phyloP scores from a whole-genome alignment of 2,113 vertebrate species.

The Zeus faber region DNA sequence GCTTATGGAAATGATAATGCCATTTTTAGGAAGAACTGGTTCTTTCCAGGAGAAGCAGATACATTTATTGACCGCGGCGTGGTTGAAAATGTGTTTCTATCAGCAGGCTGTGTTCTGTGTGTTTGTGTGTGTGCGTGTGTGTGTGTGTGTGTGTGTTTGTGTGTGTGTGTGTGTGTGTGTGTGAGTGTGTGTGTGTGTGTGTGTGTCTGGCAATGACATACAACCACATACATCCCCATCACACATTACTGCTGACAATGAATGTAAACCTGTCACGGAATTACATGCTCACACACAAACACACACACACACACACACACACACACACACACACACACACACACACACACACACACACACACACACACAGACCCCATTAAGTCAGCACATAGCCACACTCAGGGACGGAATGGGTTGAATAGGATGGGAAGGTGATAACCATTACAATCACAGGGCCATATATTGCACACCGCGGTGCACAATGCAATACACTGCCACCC shows the following conservation, averaged over 20 bases:
- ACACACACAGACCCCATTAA: conserved; percentile 25
- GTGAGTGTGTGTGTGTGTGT: not conserved
- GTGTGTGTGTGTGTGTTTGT: conserved; percentile 9
- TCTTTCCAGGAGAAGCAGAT: too few species aligned
- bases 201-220: conserved; percentile 39
- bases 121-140: too few species aligned
- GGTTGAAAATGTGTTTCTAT: too few species aligned
- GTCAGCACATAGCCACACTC: conserved; percentile 32
- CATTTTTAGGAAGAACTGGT: too few species aligned
- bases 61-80: too few species aligned
- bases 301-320: conserved; percentile 12
- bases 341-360: too few species aligned
- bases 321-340: conserved; percentile 26
- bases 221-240: conserved; percentile 44
- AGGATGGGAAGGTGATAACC: conserved; percentile 43
- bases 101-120: too few species aligned
- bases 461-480: conserved; percentile 24
- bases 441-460: conserved; percentile 50
- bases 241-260: conserved; percentile 58
- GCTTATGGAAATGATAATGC: too few species aligned
- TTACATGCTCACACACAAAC: conserved; percentile 12
- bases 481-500: conserved; percentile 34
- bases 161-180: conserved; percentile 18
- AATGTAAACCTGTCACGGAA: conserved; percentile 54
- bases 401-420: conserved; percentile 30